Base-by-base conservation (phyloP, 1,140 invertebrate genomes). In the Drosophila paulistorum region DNA sequence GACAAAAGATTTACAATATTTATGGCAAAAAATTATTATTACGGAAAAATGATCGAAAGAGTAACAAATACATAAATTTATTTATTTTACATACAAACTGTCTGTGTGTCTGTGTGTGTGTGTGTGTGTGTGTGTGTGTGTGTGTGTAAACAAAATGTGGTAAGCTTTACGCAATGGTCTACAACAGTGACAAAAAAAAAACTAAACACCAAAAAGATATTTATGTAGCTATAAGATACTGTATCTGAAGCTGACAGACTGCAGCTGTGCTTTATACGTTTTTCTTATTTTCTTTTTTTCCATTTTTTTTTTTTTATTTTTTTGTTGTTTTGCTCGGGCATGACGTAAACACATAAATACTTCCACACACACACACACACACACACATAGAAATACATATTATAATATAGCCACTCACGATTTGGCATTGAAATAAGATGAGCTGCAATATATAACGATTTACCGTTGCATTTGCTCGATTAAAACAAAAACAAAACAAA, bases 391-490 rank as follows among this genome's bases (percentile, higher is more conserved):
- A 39, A 10, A 13, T 11, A 13, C 11, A 39, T 39, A 39, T 11
- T 5, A 5, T 11, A 4, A 65, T 39, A 39, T 39, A 39, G 4
- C 37, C 37, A 51, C 45, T 23, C 17, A 23, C 45, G 20, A 70
- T 73, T 87, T 87, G 84, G 80, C 83, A 87, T 89, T 87, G 84
- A 87, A 87, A 83, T 68, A 65, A 82, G 70, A 87, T 87, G 83
- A 82, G 76, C 74, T 17, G 64, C 68, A 76, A 65, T 65, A 64
- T 59, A 37, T 17, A 59, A 37, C 57, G 17, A 66, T 73, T 76
- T 72, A 76, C 64, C 63, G 59, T 73, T 74, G 71, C 57, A 63
- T 37, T 68, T 60, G 45, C 51, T 68, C 17, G 10, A 45, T 37
- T 23, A 63, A 61, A 54, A 39, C 4, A 39, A 39, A 13, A 39